Evolutionary conservation across 2,113 vertebrate genomes (phyloP), one percentile per base, ranked within the genome.

Genomic region (Pyrgilauda ruficollis): DNA sequence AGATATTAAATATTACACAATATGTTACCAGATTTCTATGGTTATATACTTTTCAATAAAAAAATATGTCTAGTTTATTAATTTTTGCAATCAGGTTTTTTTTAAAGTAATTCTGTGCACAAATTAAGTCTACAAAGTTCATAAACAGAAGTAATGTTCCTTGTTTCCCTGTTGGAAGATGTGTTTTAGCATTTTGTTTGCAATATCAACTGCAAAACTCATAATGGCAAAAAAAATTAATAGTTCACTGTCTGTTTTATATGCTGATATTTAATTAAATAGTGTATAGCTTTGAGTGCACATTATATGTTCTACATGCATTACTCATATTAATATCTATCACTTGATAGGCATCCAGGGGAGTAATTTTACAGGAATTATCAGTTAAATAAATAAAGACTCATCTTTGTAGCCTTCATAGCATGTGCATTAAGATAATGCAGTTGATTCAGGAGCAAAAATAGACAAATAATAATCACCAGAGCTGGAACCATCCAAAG

Each of bases 221-320:
- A 89, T 91, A 90, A 95, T 24, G 16, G 39, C 21, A 95, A 94
- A 75, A 75, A 91, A 89, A 90, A 94, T 53, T 76, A 94, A 94
- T 87, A 53, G 84, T 47, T 63, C 47, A 28, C 72, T 83, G 78
- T 78, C 66, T 2, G 0, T 83, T 94, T 96, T 91, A 83, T 94
- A 41, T 53, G 44, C 39, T 95, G 81, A 91, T 93, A 93, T 90
- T 96, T 96, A 89, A 96, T 95, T 95, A 96, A 95, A 85, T 64
- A 73, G 26, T n/a, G 17, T 77, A 59, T 74, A 91, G 68, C n/a
- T 96, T 95, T 58, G 86, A 96, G 15, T 77, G 75, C 9, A 15
- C 28, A 16, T 87, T 85, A 20, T 85, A 84, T 64, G 88, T 94
- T 84, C 69, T 87, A 46, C 15, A 27, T 80, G 24, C 77, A 82